Base-by-base conservation (phyloP, 2,113 vertebrate species). In the Toxostoma redivivum region DNA sequence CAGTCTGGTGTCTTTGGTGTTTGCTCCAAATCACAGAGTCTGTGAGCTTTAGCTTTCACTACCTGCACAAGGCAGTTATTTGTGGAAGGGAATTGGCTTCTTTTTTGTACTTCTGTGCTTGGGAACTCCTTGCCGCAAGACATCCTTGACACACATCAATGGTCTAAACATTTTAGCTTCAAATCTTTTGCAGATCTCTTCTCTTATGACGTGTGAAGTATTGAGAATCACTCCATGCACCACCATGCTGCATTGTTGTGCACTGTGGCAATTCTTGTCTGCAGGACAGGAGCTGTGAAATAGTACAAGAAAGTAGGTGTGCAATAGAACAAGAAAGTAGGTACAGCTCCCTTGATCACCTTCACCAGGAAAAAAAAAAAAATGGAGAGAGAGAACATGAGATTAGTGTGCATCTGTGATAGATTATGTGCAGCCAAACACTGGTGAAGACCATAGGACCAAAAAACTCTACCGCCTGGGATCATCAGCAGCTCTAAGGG, bases 341-440 rank as follows among this genome's bases (percentile, higher is more conserved):
- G 4, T 47, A 25, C 31, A 72, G 25, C 25, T 90, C 81, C 31
- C 62, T 78, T 3, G 0, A 19, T 22, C 40, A 38, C 16, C 24
- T 65, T 22, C n/a, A 57, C 15, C 25, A 82, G 24, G 10, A 27
- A 31, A 54, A 22, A 48, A 33, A 23, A 44, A 33, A 23, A 69
- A 50, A 24, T n/a, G n/a, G n/a, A n/a, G n/a, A n/a, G n/a, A 0
- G 12, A 72, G 8, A 54, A 24, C 2, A 8, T 31, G 58, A 3
- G 5, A 37, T 81, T 21, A 37, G 12, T 8, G 10, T 72, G 37
- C 8, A 27, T 79, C 66, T 2, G 2, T 28, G 87, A 38, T 23
- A 21, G 57, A 28, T 11, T 79, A 22, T 69, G 21, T 73, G 38
- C 15, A 35, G 38, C 24, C 48, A 57, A 31, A 53, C 0, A 0